Evolutionary conservation across 2,113 vertebrate genomes (phyloP).

Genomic region (Callocephalon fimbriatum): DNA sequence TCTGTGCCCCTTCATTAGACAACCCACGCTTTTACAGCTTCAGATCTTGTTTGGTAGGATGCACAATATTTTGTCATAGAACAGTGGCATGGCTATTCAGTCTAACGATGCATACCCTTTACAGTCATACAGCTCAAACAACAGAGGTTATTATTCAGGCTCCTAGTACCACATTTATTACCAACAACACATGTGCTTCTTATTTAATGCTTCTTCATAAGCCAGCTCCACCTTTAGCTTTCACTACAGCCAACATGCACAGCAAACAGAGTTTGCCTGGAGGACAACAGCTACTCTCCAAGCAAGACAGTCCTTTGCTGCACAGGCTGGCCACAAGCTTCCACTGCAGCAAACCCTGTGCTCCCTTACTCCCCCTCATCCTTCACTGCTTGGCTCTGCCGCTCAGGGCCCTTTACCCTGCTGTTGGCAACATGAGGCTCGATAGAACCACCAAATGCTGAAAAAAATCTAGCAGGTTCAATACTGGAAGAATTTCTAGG

Average conservation of each 20-base stretch:
- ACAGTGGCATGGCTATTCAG: fast-evolving
- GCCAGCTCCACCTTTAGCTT: not conserved
- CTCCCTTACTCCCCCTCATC: not conserved
- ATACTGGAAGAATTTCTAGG: not conserved
- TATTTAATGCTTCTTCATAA: not conserved
- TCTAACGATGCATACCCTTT: not conserved
- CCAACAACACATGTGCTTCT: not conserved
- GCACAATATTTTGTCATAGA: not conserved
- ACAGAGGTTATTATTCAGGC: not conserved
- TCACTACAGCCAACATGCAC: not conserved
- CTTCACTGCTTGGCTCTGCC: not conserved
- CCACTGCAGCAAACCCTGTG: fast-evolving
- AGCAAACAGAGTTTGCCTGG: not conserved
- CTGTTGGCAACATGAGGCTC: not conserved
- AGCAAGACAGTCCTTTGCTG: not conserved
- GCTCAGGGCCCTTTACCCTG: not conserved
- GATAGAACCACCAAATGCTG: not conserved
- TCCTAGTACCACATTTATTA: not conserved
- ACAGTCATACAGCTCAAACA: not conserved
- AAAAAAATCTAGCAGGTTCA: not conserved
- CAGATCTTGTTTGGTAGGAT: not conserved
- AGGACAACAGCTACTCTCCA: not conserved
- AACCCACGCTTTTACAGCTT: not conserved
- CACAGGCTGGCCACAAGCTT: fast-evolving
- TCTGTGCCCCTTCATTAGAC: not conserved